Evolutionary conservation across 2,113 vertebrate genomes (phyloP).

Genomic region (Lycaon pictus): DNA sequence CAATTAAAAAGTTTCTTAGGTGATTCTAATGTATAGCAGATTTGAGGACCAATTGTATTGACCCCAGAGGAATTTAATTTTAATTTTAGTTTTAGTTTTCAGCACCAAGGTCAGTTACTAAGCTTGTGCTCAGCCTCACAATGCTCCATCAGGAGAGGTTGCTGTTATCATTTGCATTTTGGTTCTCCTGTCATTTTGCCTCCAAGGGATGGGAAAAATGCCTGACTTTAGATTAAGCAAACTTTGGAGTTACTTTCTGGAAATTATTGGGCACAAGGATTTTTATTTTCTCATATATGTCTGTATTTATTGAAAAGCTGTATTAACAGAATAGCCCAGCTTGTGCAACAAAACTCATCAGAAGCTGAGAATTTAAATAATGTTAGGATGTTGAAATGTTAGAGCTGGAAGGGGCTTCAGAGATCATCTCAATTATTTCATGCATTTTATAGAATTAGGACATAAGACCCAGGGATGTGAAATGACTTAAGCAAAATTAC

Average conservation of each 20-base stretch:
- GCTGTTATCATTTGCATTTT: neutral
- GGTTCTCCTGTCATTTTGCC: neutral
- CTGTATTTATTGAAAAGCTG: neutral
- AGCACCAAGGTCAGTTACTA: constrained; percentile 49
- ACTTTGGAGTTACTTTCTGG: constrained; percentile 17
- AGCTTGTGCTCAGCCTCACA: fast-evolving
- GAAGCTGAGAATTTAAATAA: neutral
- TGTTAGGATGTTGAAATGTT: neutral
- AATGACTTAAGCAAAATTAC: constrained; percentile 31
- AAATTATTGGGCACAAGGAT: neutral
- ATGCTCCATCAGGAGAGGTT: neutral
- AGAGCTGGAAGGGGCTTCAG: neutral
- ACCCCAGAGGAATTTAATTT: neutral
- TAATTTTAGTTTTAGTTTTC: neutral
- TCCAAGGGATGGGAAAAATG: neutral
- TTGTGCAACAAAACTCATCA: neutral
- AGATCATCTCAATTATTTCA: neutral
- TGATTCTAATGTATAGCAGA: neutral
- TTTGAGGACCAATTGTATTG: neutral
- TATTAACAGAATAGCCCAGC: neutral
- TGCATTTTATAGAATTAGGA: neutral
- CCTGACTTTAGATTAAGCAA: neutral
- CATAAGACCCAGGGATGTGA: neutral
- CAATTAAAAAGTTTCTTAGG: neutral
- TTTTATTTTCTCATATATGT: neutral